Percentiles rank a stretch among this genome's conserved stretches.
Evolutionary conservation across 2,888 invertebrate species (phyloP).

Genomic region (Tenthredo amoena): DNA sequence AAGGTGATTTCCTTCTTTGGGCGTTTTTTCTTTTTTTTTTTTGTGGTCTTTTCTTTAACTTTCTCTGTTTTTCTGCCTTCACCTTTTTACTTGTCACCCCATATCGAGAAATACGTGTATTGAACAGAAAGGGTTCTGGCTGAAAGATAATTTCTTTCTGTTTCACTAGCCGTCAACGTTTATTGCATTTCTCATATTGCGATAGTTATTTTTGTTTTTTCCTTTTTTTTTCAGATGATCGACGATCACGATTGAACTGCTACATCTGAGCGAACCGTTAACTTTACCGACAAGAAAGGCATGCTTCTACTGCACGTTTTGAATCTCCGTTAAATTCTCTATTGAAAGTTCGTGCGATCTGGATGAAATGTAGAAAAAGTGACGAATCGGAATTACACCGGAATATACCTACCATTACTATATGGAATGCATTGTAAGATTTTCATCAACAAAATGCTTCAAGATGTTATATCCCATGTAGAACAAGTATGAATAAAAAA

Average conservation of each 20-base stretch:
- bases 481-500: background rate
- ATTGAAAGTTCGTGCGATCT: background rate
- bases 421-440: background rate
- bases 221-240: background rate
- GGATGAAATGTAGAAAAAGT: background rate
- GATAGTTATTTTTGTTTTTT: background rate
- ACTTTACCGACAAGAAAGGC: slow-evolving; percentile 10
- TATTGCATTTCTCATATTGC: background rate
- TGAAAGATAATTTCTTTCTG: background rate
- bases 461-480: background rate
- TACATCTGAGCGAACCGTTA: slow-evolving; percentile 28
- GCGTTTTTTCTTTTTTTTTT: background rate
- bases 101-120: background rate
- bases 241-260: slow-evolving; percentile 32
- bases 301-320: slow-evolving; percentile 18
- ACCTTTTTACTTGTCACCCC: background rate
- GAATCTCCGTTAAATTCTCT: slow-evolving; percentile 32
- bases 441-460: background rate
- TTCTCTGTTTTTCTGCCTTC: background rate
- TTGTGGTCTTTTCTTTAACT: background rate
- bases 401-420: background rate
- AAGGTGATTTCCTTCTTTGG: background rate
- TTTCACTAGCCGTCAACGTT: background rate
- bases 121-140: background rate
- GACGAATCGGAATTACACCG: background rate